Evolutionary conservation across 2,888 invertebrate genomes (phyloP).

Genomic region (Ormyrus nitidulus): DNA sequence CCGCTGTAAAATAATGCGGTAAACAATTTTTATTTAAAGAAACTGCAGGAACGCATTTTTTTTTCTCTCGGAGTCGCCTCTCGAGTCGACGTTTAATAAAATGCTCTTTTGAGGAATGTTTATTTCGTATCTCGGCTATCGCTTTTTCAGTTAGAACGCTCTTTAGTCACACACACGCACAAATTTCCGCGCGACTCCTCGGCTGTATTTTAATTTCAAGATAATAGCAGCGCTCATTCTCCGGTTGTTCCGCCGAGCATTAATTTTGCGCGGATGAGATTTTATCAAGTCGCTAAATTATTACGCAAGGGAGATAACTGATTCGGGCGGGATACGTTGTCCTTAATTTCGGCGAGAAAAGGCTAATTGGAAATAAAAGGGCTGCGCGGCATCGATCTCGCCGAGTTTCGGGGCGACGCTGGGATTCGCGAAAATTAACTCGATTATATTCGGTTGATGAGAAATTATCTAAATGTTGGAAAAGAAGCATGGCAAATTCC

Average conservation of each 20-base stretch:
- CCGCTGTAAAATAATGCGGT: constrained; percentile 10
- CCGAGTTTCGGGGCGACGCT: neutral
- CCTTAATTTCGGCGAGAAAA: neutral
- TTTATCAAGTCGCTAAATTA: too few species aligned
- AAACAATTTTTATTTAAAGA: constrained; percentile 27
- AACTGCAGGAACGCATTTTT: too few species aligned
- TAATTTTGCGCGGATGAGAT: too few species aligned
- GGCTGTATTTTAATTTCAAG: neutral
- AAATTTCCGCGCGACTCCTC: neutral
- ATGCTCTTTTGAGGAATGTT: too few species aligned
- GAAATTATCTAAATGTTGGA: too few species aligned
- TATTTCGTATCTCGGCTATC: neutral
- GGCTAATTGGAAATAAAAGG: constrained; percentile 7
- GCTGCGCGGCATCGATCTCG: neutral
- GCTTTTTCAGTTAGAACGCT: neutral
- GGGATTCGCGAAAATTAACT: constrained; percentile 1
- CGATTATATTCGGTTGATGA: too few species aligned
- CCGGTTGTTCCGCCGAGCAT: too few species aligned
- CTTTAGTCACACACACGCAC: neutral
- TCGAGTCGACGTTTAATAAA: too few species aligned
- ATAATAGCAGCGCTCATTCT: too few species aligned
- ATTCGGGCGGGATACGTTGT: neutral
- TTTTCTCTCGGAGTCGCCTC: too few species aligned
- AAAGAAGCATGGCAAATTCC: too few species aligned
- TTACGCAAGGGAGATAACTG: neutral